Evolutionary conservation across 2,888 invertebrate genomes (phyloP), one percentile per base, ranked within the genome.

Genomic region (Calliopum simillimum): DNA sequence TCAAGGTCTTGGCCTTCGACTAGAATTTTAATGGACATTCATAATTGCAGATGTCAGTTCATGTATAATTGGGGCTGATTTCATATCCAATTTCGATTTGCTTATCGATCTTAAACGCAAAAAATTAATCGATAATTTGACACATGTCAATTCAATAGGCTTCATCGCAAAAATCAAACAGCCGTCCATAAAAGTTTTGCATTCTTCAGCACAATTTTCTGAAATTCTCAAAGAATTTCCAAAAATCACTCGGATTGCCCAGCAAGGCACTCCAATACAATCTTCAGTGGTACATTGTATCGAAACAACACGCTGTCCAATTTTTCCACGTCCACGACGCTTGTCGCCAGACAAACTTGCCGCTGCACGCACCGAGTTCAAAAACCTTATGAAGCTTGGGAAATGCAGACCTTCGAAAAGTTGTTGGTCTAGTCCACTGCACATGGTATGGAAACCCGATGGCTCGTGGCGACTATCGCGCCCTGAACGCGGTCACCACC

Each of bases 321-420:
- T n/a, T n/a, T n/a, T n/a, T n/a, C n/a, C n/a, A n/a, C n/a, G n/a
- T n/a, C n/a, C n/a, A n/a, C n/a, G n/a, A n/a, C n/a, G n/a, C n/a
- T n/a, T n/a, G n/a, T n/a, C n/a, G n/a, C n/a, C n/a, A n/a, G n/a
- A n/a, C n/a, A n/a, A n/a, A n/a, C n/a, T n/a, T n/a, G n/a, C n/a
- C n/a, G n/a, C n/a, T n/a, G n/a, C n/a, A n/a, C n/a, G n/a, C n/a
- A n/a, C n/a, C 71, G 12, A 51, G 16, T 51, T 51, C n/a, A 16
- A 21, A 6, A 8, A 11, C 4, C 56, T 25, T 8, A 56, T 8
- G 33, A 33, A 56, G 12, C 56, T 51, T 51, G 51, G 51, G n/a
- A 51, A n/a, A 13, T 51, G 33, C 23, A 11, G 25, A 16, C 33
- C 58, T 56, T 56, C 73, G 0, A 79, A 79, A 4, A 84, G 84